Base-by-base conservation (phyloP, 1,140 invertebrate species). In the Acromyrmex echinatior region DNA sequence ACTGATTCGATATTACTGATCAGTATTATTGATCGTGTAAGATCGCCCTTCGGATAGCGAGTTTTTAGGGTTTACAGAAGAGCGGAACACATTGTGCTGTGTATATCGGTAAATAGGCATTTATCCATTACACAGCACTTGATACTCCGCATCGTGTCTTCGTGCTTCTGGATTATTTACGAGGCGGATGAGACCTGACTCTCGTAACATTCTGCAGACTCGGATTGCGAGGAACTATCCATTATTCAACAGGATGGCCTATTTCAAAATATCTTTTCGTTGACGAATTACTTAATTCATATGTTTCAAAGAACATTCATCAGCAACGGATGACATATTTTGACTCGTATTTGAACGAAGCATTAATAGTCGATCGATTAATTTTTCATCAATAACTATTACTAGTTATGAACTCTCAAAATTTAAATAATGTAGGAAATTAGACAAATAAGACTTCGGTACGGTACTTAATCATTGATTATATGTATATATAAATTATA, bases 81-180 rank as follows among this genome's bases (percentile, higher is more conserved):
- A 60, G 56, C 60, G 35, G 21, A 68, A 86, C 12, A 62, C 18
- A 49, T 51, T 21, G 39, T 5, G 12, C 45, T 12, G 12, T 65
- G 21, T 45, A 60, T 9, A 49, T 63, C 58, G 12, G 76, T 68
- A 85, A 87, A 79, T 79, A 68, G 87, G 28, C 31, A 68, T 70
- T 62, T 25, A 10, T 18, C 56, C 28, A 1, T 60, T 76, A 79
- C 73, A 85, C 28, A 56, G 39, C 9, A 45, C 70, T 74, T 45
- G 28, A 25, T 21, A 45, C 51, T 58, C 21, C 60, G 21, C 49
- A 53, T 70, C 74, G 28, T 39, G 35, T 84, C 28, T 56, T 76
- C 88, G 9, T 66, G 53, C 18, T 49, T 65, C 49, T 90, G 35
- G 78, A 89, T 91, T 90, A 91, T 87, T 90, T 90, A 90, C 70